Conservation (phyloP, 2,113 vertebrate genomes). For the Petrocephalus microphthalmus region DNA sequence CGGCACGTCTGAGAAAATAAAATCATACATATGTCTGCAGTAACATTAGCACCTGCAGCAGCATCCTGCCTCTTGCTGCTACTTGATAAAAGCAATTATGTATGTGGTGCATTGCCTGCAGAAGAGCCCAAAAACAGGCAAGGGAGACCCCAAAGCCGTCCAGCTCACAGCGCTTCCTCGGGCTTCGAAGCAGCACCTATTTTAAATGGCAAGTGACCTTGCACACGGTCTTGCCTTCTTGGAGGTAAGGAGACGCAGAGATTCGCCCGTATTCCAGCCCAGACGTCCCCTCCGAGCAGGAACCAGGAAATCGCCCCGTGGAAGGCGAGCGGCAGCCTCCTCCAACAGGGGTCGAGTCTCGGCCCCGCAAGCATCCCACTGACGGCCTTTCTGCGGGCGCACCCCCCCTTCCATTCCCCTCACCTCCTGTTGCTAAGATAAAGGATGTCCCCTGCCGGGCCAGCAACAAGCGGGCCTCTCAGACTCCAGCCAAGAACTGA, state of each 20-base stretch:
- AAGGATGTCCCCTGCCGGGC: slow-evolving; percentile 54
- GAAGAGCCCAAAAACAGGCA: slow-evolving; percentile 20
- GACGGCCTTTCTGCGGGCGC: slow-evolving; percentile 35
- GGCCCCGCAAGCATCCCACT: slow-evolving; percentile 53
- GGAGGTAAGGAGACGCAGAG: slow-evolving; percentile 61
- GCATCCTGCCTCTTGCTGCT: background rate
- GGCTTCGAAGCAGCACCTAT: slow-evolving; percentile 56
- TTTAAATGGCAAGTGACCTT: slow-evolving; percentile 55
- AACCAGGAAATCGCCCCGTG: slow-evolving; percentile 68
- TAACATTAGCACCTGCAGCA: background rate
- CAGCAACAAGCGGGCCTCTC: slow-evolving; percentile 51
- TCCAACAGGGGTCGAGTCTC: slow-evolving; percentile 52
- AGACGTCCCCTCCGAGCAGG: slow-evolving; percentile 54
- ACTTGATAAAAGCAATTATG: background rate
- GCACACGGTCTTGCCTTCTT: slow-evolving; percentile 63
- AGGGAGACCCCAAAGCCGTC: background rate
- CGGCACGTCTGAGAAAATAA: background rate
- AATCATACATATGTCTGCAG: background rate
- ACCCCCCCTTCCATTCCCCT: slow-evolving; percentile 54
- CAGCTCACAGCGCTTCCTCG: background rate
- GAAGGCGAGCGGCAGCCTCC: slow-evolving; percentile 58
- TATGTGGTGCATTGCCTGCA: background rate
- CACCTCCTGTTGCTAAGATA: slow-evolving; percentile 70
- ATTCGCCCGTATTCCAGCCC: slow-evolving; percentile 48
- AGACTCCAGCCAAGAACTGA: slow-evolving; percentile 59